Conservation (phyloP, 2,888 invertebrate species). For the Laothoe populi region DNA sequence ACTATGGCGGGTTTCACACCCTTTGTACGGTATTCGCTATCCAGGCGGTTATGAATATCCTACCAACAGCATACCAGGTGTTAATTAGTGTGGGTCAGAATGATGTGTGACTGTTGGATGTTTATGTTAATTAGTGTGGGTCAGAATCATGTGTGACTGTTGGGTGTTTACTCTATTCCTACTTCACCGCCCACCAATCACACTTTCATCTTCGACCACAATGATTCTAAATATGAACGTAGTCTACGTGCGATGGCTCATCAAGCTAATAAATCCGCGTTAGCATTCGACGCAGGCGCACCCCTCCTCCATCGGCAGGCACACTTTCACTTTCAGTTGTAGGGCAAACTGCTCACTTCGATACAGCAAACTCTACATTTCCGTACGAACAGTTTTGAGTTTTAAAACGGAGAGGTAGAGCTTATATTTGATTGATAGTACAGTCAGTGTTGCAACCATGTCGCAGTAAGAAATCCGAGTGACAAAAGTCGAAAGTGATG, state of each 20-base stretch:
- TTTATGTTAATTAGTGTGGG: too few species aligned
- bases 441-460: constrained; percentile 4
- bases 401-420: background rate
- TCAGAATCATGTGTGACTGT: too few species aligned
- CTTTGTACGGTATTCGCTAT: too few species aligned
- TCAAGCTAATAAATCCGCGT: constrained; percentile 74
- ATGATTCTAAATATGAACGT: constrained; percentile 39
- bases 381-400: background rate
- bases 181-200: background rate
- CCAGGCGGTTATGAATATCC: too few species aligned
- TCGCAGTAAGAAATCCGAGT: constrained; percentile 33
- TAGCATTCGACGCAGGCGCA: constrained; percentile 72
- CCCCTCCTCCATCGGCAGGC: constrained; percentile 54
- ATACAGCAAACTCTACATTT: constrained; percentile 37
- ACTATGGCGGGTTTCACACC: too few species aligned
- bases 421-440: background rate
- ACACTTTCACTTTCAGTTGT: constrained; percentile 83
- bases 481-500: constrained; percentile 65
- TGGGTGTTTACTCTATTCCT: too few species aligned
- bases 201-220: constrained; percentile 60
- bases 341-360: constrained; percentile 64
- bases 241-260: constrained; percentile 63
- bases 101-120: too few species aligned
- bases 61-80: too few species aligned
- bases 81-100: too few species aligned